These are phyloP conservation scores for Sclerodermus sp. DNA, from an alignment of 2,888 invertebrate species.

Conservation along the genomic window DNA sequence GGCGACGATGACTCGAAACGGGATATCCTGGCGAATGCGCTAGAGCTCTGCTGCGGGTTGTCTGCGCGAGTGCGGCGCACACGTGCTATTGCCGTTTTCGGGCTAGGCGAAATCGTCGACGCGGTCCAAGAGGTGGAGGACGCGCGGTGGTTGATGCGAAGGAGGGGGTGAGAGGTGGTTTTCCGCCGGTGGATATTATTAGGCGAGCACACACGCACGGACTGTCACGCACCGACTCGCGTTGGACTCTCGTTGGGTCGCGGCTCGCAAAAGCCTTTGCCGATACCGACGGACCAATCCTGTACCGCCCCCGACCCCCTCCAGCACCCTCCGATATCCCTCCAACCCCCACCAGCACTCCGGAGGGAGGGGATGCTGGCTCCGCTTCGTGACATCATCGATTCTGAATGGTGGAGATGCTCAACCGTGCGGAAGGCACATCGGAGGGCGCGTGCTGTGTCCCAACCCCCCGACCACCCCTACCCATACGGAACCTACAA, in stretches of 20 bases:
- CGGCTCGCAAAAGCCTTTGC: conserved; percentile 14
- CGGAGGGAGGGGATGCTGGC: conserved; percentile 32
- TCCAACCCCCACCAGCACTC: conserved; percentile 19
- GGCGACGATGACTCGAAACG: too few species aligned
- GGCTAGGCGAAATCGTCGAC: too few species aligned
- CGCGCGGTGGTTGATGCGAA: too few species aligned
- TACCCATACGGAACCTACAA: conserved; percentile 19
- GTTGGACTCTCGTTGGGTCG: conserved; percentile 34
- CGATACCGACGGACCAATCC: not conserved
- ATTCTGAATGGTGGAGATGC: conserved; percentile 57
- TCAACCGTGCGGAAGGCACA: conserved; percentile 56
- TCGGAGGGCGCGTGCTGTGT: conserved; percentile 50
- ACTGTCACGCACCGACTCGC: conserved; percentile 40
- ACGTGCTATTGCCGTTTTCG: not conserved
- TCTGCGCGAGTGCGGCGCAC: too few species aligned
- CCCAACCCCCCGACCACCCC: conserved; percentile 22
- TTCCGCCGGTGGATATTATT: conserved; percentile 27
- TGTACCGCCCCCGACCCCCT: too few species aligned
- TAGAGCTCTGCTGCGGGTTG: too few species aligned
- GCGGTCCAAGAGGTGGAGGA: too few species aligned
- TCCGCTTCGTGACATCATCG: conserved; percentile 53
- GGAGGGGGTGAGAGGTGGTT: too few species aligned
- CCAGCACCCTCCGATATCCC: not conserved
- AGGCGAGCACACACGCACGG: conserved; percentile 40
- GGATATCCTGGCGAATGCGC: too few species aligned